Conservation (phyloP, 2,888 invertebrate species). For the Gryllus longicercus region DNA sequence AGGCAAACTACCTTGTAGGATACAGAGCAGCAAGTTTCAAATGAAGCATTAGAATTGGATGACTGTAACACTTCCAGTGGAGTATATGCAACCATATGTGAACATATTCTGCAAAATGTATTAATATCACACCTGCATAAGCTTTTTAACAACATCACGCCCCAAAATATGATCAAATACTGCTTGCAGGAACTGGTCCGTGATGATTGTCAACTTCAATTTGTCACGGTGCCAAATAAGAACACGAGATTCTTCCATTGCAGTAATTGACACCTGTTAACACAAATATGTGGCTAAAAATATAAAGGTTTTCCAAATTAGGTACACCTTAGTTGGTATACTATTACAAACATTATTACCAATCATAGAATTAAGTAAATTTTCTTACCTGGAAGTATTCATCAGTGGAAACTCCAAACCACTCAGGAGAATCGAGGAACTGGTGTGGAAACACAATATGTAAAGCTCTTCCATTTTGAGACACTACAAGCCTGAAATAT, state of each 20-base stretch:
- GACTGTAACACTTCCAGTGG: no score
- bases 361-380: background rate
- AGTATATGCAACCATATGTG: background rate
- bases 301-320: slow-evolving; percentile 4
- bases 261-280: slow-evolving; percentile 78
- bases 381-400: slow-evolving; percentile 73
- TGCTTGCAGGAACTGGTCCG: slow-evolving; percentile 75
- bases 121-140: slow-evolving; percentile 67
- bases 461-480: slow-evolving; percentile 76
- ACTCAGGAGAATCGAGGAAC: slow-evolving; percentile 85
- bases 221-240: slow-evolving; percentile 84
- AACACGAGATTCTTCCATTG: slow-evolving; percentile 79
- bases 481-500: slow-evolving; percentile 69
- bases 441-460: slow-evolving; percentile 84
- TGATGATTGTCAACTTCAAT: slow-evolving; percentile 77
- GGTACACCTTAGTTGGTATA: background rate
- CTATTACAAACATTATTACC: background rate
- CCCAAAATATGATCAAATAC: slow-evolving; percentile 84
- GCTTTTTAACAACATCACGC: slow-evolving; percentile 79
- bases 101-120: slow-evolving; percentile 20
- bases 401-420: slow-evolving; percentile 84
- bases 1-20: no score
- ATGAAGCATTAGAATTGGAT: no score
- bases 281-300: slow-evolving; percentile 31
- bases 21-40: no score